Evolutionary conservation across 2,888 invertebrate genomes (phyloP).

Genomic region (Octonoba sinensis): DNA sequence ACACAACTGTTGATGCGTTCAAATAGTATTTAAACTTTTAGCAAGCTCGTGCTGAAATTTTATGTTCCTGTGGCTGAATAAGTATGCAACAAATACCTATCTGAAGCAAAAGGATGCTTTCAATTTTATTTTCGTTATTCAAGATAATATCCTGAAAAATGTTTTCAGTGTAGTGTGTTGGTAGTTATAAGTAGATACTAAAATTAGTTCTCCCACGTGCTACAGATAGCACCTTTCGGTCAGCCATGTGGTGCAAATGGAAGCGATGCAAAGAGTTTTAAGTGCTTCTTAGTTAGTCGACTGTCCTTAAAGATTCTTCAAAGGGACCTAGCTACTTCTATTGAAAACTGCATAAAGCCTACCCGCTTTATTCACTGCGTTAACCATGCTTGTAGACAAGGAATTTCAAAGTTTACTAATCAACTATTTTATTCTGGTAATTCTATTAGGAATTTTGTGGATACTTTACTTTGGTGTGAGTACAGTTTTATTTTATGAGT

Average conservation of each 20-base stretch:
- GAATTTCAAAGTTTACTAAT: conserved; percentile 62
- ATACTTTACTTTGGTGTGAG: conserved; percentile 61
- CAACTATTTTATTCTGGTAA: conserved; percentile 61
- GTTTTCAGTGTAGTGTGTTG: not conserved
- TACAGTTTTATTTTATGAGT: conserved; percentile 13
- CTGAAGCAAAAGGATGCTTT: too few relatives aligned
- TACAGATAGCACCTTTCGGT: conserved; percentile 40
- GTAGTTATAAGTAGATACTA: conserved; percentile 34
- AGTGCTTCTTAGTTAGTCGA: conserved; percentile 44
- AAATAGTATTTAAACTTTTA: too few relatives aligned
- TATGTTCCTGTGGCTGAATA: too few relatives aligned
- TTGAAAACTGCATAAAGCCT: conserved; percentile 8
- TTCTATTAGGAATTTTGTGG: conserved; percentile 61
- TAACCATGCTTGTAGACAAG: conserved; percentile 55
- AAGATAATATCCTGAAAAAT: too few relatives aligned
- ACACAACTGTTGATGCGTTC: too few relatives aligned
- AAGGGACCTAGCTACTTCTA: conserved; percentile 24
- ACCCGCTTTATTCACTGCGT: conserved; percentile 5
- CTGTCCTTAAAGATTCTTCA: conserved; percentile 24
- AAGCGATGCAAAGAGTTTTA: conserved; percentile 54
- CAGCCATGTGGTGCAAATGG: conserved; percentile 47
- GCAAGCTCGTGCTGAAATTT: too few relatives aligned
- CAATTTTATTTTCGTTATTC: too few relatives aligned
- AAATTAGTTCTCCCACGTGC: conserved; percentile 50
- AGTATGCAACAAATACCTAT: too few relatives aligned